These are phyloP conservation scores for Drepana arcuata DNA, from an alignment of 1,140 invertebrate genomes.

Conservation along the genomic window DNA sequence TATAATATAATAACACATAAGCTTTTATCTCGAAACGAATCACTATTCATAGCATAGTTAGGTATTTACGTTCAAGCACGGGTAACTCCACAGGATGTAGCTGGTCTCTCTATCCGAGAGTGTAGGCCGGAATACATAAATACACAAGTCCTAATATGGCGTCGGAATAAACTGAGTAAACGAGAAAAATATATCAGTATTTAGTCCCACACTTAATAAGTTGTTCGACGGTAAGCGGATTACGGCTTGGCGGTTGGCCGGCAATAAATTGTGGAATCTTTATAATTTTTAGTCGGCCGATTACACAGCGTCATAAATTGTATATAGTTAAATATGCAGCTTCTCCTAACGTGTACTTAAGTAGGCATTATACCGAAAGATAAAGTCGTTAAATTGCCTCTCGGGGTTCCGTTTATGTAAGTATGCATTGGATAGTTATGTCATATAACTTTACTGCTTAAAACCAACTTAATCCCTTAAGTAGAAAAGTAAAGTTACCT, in stretches of 20 bases:
- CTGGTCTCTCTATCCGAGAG: no score
- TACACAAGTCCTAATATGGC: no score
- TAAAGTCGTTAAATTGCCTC: constrained; percentile 55
- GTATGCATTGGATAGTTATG: constrained; percentile 35
- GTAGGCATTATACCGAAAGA: constrained; percentile 53
- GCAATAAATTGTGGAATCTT: constrained; percentile 67
- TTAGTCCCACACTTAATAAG: constrained; percentile 66
- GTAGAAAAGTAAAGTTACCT: constrained; percentile 23
- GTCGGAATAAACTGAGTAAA: no score
- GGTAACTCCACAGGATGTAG: no score
- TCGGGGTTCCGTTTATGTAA: constrained; percentile 22
- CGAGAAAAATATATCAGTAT: constrained; percentile 66
- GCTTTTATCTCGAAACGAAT: no score
- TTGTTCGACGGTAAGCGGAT: constrained; percentile 58
- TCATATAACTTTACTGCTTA: constrained; percentile 50
- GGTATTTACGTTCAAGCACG: no score
- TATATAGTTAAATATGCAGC: constrained; percentile 63
- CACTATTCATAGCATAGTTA: no score
- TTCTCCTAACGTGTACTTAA: constrained; percentile 42
- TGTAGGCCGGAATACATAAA: no score
- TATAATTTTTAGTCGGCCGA: constrained; percentile 60
- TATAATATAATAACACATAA: no score
- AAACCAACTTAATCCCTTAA: constrained; percentile 32
- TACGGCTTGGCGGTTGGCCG: constrained; percentile 23
- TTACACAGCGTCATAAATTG: constrained; percentile 65